Evolutionary conservation across 2,113 vertebrate genomes (phyloP).

Genomic region (Polypterus bichir): DNA sequence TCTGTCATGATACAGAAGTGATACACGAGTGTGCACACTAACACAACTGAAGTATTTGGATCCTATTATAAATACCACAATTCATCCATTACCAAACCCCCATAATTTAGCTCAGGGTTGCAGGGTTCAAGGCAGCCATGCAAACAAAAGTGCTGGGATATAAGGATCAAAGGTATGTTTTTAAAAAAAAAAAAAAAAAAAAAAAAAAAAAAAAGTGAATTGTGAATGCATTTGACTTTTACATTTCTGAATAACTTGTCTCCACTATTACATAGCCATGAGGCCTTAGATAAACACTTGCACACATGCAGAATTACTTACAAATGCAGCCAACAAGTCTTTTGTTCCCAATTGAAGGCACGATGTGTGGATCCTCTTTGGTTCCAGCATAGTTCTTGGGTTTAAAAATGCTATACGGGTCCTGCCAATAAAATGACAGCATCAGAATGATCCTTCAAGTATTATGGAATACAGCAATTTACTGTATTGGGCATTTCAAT

Average conservation of each 20-base stretch:
- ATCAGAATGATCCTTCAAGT: neutral
- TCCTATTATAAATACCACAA: too few relatives aligned
- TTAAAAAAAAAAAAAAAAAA: neutral
- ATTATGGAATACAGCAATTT: neutral
- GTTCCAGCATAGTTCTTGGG: conserved; percentile 38
- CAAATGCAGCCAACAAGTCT: conserved; percentile 48
- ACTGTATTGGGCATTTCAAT: neutral
- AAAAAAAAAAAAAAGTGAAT: neutral
- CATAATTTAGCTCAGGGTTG: too few relatives aligned
- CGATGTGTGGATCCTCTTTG: conserved; percentile 46
- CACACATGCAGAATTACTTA: conserved; percentile 14
- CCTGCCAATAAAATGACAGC: conserved; percentile 22
- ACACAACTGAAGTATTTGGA: too few relatives aligned
- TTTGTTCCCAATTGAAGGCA: conserved; percentile 35
- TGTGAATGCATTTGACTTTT: too few relatives aligned
- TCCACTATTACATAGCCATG: neutral
- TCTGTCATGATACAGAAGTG: too few relatives aligned
- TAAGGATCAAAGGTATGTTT: neutral
- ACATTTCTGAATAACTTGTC: neutral
- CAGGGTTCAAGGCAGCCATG: too few relatives aligned
- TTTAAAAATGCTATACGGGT: conserved; percentile 39
- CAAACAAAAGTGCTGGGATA: too few relatives aligned
- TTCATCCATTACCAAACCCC: too few relatives aligned
- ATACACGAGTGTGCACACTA: too few relatives aligned
- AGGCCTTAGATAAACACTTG: neutral